These are phyloP conservation scores for Oncorhynchus keta DNA, from an alignment of 2,113 vertebrate genomes.

Conservation along the genomic window DNA sequence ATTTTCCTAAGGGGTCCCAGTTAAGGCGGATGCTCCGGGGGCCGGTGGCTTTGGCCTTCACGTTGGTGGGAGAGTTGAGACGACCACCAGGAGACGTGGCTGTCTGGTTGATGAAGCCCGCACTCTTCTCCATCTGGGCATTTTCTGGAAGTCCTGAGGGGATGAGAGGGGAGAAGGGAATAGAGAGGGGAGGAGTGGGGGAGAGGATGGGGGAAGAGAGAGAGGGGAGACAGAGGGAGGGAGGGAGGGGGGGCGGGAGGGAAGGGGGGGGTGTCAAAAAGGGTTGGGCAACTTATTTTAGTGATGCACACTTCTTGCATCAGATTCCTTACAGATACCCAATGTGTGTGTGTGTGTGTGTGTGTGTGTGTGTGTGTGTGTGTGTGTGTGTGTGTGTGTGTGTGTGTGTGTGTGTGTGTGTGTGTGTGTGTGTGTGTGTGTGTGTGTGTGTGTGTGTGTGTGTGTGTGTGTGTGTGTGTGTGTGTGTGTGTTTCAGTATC, in stretches of 20 bases:
- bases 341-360: neutral
- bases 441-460: neutral
- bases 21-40: constrained; percentile 87
- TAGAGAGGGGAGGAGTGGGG: too few relatives aligned
- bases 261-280: too few relatives aligned
- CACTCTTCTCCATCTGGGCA: neutral
- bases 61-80: constrained; percentile 76
- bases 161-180: neutral
- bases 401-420: neutral
- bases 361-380: neutral
- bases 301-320: too few relatives aligned
- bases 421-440: neutral
- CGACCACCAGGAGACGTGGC: constrained; percentile 62
- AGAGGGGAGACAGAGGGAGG: too few relatives aligned
- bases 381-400: neutral
- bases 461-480: neutral
- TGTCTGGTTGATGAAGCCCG: constrained; percentile 5
- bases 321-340: too few relatives aligned
- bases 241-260: too few relatives aligned
- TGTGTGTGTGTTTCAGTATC: neutral
- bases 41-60: constrained; percentile 77
- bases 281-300: too few relatives aligned
- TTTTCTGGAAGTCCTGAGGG: constrained; percentile 31
- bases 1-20: constrained; percentile 86
- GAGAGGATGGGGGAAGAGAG: too few relatives aligned